phyloP scores from a whole-genome alignment of 1,140 invertebrate genomes.

The Drosophila lacertosa region DNA sequence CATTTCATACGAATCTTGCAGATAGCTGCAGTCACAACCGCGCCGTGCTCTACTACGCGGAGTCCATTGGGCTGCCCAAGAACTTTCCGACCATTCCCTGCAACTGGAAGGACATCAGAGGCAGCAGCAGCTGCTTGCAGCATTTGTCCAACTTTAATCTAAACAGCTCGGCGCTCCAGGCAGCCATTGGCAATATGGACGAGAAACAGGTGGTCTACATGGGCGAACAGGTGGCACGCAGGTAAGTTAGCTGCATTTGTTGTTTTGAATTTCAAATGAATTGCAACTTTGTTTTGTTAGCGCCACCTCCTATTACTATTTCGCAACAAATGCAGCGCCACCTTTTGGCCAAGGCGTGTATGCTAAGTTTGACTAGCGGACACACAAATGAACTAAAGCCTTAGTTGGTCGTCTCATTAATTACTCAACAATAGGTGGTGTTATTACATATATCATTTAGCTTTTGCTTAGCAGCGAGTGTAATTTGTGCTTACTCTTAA shows the following conservation, averaged over 20 bases:
- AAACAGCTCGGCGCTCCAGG: conserved; percentile 11
- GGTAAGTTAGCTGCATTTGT: conserved; percentile 28
- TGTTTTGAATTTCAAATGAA: background rate
- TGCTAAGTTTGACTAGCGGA: conserved; percentile 28
- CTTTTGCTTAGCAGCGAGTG: too few species aligned
- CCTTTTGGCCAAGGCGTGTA: conserved; percentile 69
- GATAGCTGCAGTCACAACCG: conserved; percentile 82
- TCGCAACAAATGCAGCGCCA: conserved; percentile 69
- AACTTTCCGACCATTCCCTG: conserved; percentile 69
- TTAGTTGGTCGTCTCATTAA: too few species aligned
- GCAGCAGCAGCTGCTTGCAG: conserved; percentile 31
- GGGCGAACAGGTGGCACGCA: conserved; percentile 68
- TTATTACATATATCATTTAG: too few species aligned
- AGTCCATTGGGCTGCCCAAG: conserved; percentile 63
- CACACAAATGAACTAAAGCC: too few species aligned
- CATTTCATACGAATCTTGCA: conserved; percentile 1
- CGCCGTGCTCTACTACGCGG: conserved; percentile 72
- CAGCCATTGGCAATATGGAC: conserved; percentile 14
- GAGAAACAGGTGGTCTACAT: conserved; percentile 56
- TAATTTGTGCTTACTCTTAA: too few species aligned
- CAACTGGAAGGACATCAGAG: conserved; percentile 44
- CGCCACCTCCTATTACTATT: conserved; percentile 62
- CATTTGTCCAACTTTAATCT: background rate
- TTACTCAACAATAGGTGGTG: too few species aligned
- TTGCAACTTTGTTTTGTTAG: conserved; percentile 30